These are phyloP conservation scores for Colletes collaris DNA, from an alignment of 2,888 invertebrate species.

Conservation along the genomic window DNA sequence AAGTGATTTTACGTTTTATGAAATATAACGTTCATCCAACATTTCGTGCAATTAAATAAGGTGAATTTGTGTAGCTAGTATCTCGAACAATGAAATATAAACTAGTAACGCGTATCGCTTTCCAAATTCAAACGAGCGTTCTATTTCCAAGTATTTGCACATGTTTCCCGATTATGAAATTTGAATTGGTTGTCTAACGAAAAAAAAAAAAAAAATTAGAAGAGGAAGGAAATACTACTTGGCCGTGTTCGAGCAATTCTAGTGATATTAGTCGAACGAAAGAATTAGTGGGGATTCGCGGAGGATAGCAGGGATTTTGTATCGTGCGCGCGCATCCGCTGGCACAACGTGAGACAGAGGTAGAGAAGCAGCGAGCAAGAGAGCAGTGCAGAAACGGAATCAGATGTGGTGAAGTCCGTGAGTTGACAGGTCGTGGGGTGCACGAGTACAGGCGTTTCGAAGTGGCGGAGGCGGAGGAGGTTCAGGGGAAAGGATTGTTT, in stretches of 20 bases:
- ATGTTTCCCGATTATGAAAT: background rate
- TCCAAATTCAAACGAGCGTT: background rate
- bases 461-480: constrained; percentile 62
- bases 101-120: background rate
- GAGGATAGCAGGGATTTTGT: constrained; percentile 51
- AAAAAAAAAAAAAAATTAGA: background rate
- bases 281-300: constrained; percentile 25
- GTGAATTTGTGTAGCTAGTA: background rate
- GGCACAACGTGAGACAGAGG: constrained; percentile 56
- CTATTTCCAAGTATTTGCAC: too few relatives aligned
- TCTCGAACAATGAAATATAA: too few relatives aligned
- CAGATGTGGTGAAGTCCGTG: constrained; percentile 73
- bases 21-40: background rate
- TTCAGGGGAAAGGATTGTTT: constrained; percentile 62
- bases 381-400: constrained; percentile 65
- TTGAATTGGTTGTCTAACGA: constrained; percentile 10
- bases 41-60: background rate
- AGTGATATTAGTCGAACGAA: constrained; percentile 40
- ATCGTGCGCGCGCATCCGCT: constrained; percentile 47
- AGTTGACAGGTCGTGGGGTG: constrained; percentile 74
- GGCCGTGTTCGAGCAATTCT: constrained; percentile 29
- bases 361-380: constrained; percentile 65
- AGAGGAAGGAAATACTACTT: constrained; percentile 1
- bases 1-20: background rate
- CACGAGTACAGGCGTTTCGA: constrained; percentile 68